Conservation (phyloP, 1,140 invertebrate genomes). For the Colletes gigas region DNA sequence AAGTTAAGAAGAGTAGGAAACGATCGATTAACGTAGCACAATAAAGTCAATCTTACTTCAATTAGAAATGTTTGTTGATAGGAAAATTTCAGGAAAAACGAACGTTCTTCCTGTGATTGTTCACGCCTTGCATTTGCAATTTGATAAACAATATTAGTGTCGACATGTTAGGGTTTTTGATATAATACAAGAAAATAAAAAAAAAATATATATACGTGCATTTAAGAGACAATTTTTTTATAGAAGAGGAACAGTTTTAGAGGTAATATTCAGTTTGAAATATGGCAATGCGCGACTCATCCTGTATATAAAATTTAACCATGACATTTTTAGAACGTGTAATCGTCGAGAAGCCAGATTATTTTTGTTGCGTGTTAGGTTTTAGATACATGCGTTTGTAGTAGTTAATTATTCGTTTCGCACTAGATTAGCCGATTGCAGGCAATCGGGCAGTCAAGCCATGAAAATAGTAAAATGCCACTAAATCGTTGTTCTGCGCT, state of each 20-base stretch:
- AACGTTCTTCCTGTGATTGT: neutral
- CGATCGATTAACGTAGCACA: neutral
- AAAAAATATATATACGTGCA: no score
- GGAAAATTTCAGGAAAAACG: neutral
- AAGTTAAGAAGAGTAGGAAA: neutral
- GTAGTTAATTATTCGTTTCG: no score
- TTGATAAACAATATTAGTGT: neutral
- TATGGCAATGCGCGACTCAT: no score
- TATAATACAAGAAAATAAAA: no score
- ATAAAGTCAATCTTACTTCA: neutral
- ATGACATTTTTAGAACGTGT: slow-evolving; percentile 14
- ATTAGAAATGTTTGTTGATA: neutral
- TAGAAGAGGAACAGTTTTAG: no score
- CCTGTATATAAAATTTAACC: neutral
- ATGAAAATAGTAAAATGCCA: no score
- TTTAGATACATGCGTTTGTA: neutral
- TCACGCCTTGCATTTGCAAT: neutral
- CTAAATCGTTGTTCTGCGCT: no score
- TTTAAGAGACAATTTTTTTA: no score
- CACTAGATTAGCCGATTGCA: no score
- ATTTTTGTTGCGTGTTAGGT: neutral
- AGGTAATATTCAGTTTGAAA: no score
- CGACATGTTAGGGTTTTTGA: neutral
- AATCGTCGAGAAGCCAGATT: neutral
- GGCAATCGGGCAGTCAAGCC: no score